phyloP scores from a whole-genome alignment of 35 echinoderm and acorn worm species.

The Amphiura filiformis region DNA sequence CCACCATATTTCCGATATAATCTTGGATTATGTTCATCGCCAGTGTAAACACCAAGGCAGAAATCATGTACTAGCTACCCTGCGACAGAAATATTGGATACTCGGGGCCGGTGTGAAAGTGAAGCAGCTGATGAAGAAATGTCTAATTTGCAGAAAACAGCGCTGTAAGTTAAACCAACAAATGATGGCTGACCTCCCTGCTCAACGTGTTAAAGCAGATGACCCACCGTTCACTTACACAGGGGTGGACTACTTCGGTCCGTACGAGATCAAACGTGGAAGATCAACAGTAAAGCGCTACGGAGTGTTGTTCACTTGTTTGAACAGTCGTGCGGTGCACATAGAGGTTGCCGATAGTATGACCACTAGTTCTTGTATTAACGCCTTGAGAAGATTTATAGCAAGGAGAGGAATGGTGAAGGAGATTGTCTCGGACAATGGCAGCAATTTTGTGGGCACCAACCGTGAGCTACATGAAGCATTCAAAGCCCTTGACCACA shows the following conservation, averaged over 20 bases:
- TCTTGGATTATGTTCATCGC: constrained; percentile 50
- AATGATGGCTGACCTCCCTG: constrained; percentile 64
- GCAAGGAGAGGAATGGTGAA: constrained; percentile 16
- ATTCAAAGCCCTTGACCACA: constrained; percentile 28
- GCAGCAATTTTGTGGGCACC: constrained; percentile 48
- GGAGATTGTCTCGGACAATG: constrained; percentile 42
- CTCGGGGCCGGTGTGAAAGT: constrained; percentile 22
- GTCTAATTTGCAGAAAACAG: constrained; percentile 43
- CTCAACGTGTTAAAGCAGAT: constrained; percentile 37
- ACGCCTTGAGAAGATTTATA: constrained; percentile 54
- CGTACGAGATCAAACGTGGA: constrained; percentile 59
- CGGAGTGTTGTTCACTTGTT: constrained; percentile 66
- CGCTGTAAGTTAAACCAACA: constrained; percentile 35
- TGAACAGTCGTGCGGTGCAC: constrained; percentile 52
- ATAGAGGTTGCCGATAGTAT: constrained; percentile 33
- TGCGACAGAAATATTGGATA: constrained; percentile 59
- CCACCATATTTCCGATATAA: constrained; percentile 39
- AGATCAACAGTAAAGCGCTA: constrained; percentile 59
- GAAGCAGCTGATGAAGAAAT: constrained; percentile 25
- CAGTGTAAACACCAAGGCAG: constrained; percentile 42
- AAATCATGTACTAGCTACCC: constrained; percentile 3
- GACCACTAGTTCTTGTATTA: constrained; percentile 48
- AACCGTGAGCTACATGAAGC: constrained; percentile 19
- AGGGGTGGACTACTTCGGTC: constrained; percentile 64
- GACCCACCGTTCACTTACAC: constrained; percentile 50